A percentile compares a stretch with the other conserved stretches of the same genome.
These are phyloP conservation scores for Adela reaumurella DNA, from an alignment of 2,888 invertebrate species.

Conservation along the genomic window DNA sequence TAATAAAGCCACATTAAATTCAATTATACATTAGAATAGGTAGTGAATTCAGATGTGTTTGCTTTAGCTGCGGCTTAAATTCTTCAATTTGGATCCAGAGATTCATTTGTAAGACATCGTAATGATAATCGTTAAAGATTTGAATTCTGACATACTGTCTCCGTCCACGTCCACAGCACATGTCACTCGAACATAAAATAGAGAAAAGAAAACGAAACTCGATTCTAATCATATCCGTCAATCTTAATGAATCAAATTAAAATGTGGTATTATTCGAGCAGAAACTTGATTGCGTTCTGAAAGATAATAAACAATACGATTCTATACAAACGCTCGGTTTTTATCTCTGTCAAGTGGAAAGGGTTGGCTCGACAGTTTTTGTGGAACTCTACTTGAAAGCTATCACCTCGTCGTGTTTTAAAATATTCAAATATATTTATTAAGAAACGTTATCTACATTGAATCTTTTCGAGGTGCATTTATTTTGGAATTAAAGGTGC, in stretches of 20 bases:
- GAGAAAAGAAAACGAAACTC: slow-evolving; percentile 21
- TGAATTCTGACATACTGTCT: no score
- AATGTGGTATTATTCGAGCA: slow-evolving; percentile 48
- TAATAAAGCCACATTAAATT: no score
- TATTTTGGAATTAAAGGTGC: no score
- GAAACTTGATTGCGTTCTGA: slow-evolving; percentile 36
- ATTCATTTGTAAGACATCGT: no score
- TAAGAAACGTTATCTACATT: background rate
- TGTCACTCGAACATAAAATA: slow-evolving; percentile 15
- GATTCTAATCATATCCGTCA: slow-evolving; percentile 42
- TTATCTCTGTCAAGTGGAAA: slow-evolving; percentile 19
- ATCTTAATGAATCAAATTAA: slow-evolving; percentile 53
- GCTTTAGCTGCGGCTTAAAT: no score
- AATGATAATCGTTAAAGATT: no score
- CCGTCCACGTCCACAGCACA: background rate
- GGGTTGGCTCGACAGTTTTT: slow-evolving; percentile 40
- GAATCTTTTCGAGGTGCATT: background rate
- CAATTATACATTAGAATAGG: no score
- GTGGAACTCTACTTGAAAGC: slow-evolving; percentile 21
- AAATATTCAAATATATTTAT: slow-evolving; percentile 15
- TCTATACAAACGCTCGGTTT: background rate
- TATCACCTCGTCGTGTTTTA: slow-evolving; percentile 36
- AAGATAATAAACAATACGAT: slow-evolving; percentile 42
- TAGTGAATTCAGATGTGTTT: no score
- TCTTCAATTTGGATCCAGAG: no score